These are phyloP conservation scores for Chrysomallon squamiferum DNA, from an alignment of 1,140 invertebrate genomes.

Conservation along the genomic window DNA sequence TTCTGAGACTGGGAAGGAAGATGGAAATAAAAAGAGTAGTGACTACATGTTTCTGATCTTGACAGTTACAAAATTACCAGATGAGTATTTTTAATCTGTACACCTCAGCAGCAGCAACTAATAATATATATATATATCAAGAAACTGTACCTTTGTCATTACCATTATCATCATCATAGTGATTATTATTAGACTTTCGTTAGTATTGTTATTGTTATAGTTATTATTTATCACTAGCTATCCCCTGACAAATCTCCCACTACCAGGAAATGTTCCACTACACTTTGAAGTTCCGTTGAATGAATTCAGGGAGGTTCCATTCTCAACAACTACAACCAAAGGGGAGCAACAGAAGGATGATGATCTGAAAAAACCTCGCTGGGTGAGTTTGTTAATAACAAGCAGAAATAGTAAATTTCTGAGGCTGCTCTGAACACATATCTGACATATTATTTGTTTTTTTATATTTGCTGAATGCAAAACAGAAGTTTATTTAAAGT, in stretches of 20 bases:
- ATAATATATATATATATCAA: no score
- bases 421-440: neutral
- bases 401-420: neutral
- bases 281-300: constrained; percentile 66
- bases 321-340: neutral
- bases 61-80: no score
- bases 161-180: no score
- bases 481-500: neutral
- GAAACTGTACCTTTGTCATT: no score
- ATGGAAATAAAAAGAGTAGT: no score
- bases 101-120: no score
- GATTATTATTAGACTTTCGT: no score
- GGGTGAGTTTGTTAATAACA: constrained; percentile 39
- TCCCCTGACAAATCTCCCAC: constrained; percentile 79
- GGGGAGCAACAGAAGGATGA: constrained; percentile 22
- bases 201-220: no score
- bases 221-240: no score
- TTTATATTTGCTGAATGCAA: neutral
- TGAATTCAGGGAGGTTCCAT: constrained; percentile 38
- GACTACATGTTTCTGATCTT: no score
- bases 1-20: no score
- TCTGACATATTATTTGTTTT: neutral
- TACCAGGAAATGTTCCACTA: constrained; percentile 82
- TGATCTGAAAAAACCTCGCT: constrained; percentile 45
- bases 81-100: no score